A percentile compares a stretch with the other conserved stretches of the same genome.
Conservation (phyloP, 2,888 invertebrate genomes). For the Dorcus parallelipipedus region DNA sequence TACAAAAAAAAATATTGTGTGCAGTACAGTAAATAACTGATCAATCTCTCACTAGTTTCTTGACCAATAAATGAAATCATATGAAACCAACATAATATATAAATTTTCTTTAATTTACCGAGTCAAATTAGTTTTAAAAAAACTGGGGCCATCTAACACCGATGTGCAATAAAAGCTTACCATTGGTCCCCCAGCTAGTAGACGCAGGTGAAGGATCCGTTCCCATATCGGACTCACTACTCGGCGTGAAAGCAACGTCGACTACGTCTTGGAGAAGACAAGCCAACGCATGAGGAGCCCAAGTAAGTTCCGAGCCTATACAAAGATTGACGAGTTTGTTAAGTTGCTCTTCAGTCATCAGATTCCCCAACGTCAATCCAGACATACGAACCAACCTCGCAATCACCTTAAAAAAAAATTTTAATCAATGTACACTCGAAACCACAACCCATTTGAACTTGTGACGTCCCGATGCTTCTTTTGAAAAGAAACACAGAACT, state of each 20-base stretch:
- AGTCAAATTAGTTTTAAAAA: no score
- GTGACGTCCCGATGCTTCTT: not conserved
- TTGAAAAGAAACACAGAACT: no score
- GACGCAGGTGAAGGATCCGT: slow-evolving; percentile 36
- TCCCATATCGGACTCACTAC: slow-evolving; percentile 33
- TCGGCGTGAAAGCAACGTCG: slow-evolving; percentile 31
- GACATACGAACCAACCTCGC: slow-evolving; percentile 75
- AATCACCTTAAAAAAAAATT: slow-evolving; percentile 61
- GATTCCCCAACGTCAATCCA: slow-evolving; percentile 73
- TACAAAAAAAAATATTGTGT: not conserved
- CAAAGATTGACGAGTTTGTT: slow-evolving; percentile 74
- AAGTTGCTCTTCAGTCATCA: slow-evolving; percentile 75
- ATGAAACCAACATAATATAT: no score
- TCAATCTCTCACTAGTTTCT: no score
- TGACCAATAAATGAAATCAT: no score
- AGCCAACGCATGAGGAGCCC: slow-evolving; percentile 87
- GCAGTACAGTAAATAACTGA: no score
- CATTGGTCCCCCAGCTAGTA: slow-evolving; percentile 28
- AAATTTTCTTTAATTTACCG: no score
- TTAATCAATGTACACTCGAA: not conserved
- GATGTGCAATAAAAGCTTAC: slow-evolving; percentile 11
- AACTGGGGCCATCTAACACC: no score
- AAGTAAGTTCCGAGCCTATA: slow-evolving; percentile 67
- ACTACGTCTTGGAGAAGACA: slow-evolving; percentile 73
- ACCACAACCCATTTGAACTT: slow-evolving; percentile 1